Evolutionary conservation across 2,113 vertebrate species (phyloP).

Genomic region (Taxidea taxus): DNA sequence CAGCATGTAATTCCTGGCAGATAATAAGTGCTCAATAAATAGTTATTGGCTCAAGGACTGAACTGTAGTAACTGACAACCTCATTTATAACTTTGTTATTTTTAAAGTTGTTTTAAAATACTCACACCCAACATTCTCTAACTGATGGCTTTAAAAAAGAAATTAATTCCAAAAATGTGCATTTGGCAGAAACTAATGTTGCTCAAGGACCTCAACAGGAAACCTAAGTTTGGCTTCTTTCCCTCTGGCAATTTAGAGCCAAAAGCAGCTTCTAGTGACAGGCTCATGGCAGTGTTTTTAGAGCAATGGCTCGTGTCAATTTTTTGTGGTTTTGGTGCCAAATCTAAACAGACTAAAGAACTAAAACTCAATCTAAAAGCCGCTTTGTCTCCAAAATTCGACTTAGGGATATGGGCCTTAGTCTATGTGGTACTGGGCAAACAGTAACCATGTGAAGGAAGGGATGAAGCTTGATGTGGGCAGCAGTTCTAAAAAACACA

Average conservation of each 20-base stretch:
- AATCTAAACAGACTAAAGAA: conserved; percentile 39
- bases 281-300: background rate
- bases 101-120: conserved; percentile 50
- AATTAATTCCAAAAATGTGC: conserved; percentile 11
- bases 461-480: background rate
- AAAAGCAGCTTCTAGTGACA: conserved; percentile 9
- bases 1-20: background rate
- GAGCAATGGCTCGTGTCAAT: background rate
- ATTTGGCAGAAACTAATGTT: conserved; percentile 39
- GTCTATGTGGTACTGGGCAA: background rate
- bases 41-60: conserved; percentile 3
- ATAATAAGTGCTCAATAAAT: conserved; percentile 12
- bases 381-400: background rate
- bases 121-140: conserved; percentile 1
- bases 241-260: background rate
- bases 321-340: conserved; percentile 21
- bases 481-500: background rate
- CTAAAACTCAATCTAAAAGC: conserved; percentile 38
- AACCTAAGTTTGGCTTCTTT: conserved; percentile 27
- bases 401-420: background rate
- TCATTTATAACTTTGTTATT: conserved; percentile 46
- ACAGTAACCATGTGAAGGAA: background rate
- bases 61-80: background rate
- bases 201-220: background rate
- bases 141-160: background rate